phyloP scores from a whole-genome alignment of 2,888 invertebrate genomes.

The Cartodere bifasciata region DNA sequence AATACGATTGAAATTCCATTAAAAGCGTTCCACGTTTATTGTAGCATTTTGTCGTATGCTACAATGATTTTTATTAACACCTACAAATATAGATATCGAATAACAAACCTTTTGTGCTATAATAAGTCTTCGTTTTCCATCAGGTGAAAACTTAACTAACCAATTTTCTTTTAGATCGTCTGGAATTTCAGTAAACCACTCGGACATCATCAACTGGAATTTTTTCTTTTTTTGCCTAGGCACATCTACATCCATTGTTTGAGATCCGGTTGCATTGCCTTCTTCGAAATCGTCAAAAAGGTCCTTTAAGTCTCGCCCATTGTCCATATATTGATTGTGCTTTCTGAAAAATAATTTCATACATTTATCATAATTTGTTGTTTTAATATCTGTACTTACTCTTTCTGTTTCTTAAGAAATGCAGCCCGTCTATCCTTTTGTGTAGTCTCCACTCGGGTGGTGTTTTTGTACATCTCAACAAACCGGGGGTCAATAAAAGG shows the following conservation, averaged over 20 bases:
- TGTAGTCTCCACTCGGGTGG: no score
- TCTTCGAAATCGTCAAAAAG: constrained; percentile 9
- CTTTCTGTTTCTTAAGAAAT: no score
- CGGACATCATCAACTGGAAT: constrained; percentile 70
- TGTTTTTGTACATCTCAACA: no score
- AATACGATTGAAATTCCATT: constrained; percentile 44
- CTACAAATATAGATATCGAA: background rate
- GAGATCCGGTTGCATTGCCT: constrained; percentile 1
- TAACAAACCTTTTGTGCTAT: constrained; percentile 51
- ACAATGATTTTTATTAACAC: constrained; percentile 22
- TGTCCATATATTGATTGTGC: constrained; percentile 5
- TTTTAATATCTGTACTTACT: no score
- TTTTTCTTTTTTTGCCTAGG: constrained; percentile 11
- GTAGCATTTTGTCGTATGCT: constrained; percentile 60
- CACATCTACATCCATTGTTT: background rate
- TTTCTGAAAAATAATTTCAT: constrained; percentile 6
- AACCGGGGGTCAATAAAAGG: no score
- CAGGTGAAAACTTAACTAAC: constrained; percentile 68
- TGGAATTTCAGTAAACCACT: constrained; percentile 87
- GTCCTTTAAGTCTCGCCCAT: constrained; percentile 6
- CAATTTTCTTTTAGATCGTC: constrained; percentile 58
- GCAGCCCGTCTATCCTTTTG: no score
- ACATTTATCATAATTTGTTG: no score
- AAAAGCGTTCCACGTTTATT: constrained; percentile 48
- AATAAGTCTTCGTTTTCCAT: constrained; percentile 70